Evolutionary conservation across 2,888 invertebrate species (phyloP).

Genomic region (Hypsopygia costalis): DNA sequence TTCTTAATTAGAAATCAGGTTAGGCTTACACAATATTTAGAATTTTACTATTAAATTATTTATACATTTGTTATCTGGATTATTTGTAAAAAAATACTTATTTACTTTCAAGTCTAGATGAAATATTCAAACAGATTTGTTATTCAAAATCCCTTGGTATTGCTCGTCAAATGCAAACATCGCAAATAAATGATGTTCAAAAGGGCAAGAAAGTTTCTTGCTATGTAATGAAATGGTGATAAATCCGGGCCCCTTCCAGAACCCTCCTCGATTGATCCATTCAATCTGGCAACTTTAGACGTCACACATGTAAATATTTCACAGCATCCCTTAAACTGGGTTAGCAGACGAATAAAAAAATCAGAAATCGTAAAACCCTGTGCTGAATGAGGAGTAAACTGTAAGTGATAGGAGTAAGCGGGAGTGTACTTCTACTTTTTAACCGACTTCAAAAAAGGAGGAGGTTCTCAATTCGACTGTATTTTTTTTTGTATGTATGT

Average conservation of each 20-base stretch:
- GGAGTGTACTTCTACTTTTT: no score
- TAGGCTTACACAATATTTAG: background rate
- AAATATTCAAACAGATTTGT: background rate
- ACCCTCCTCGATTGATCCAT: slow-evolving; percentile 4
- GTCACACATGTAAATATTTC: slow-evolving; percentile 14
- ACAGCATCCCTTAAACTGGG: slow-evolving; percentile 11
- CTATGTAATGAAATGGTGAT: slow-evolving; percentile 2
- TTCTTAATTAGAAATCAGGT: no score
- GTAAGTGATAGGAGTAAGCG: background rate
- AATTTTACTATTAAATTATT: no score
- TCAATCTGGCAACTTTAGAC: slow-evolving; percentile 12
- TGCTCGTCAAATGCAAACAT: background rate
- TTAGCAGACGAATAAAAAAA: slow-evolving; percentile 14
- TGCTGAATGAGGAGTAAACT: background rate
- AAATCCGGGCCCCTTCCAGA: background rate
- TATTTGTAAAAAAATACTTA: no score
- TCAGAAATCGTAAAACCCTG: slow-evolving; percentile 14
- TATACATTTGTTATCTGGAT: no score
- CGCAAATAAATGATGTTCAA: background rate
- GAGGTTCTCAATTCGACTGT: no score
- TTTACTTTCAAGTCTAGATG: background rate
- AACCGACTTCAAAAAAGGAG: no score
- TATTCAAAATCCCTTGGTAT: background rate
- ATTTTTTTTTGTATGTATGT: no score
- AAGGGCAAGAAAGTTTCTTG: slow-evolving; percentile 1